A percentile compares a stretch with the other conserved stretches of the same genome.
Conservation (phyloP, 2,888 invertebrate species). For the Cistogaster globosa region DNA sequence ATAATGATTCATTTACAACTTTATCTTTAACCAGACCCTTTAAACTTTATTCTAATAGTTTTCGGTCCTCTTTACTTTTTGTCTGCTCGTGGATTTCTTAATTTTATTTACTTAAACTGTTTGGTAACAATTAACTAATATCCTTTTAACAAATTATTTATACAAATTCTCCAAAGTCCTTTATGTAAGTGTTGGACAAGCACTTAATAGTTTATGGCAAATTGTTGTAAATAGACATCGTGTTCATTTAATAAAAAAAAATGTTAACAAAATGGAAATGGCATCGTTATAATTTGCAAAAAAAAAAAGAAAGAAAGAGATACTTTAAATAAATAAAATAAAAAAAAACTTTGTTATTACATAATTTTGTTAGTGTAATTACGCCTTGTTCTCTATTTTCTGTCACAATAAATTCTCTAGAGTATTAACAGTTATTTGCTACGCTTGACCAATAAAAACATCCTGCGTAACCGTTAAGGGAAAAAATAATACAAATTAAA, state of each 20-base stretch:
- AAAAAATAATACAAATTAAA: conserved; percentile 17
- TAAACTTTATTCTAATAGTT: too few relatives aligned
- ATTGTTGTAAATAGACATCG: conserved; percentile 32
- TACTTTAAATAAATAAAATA: conserved; percentile 12
- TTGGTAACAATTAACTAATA: conserved; percentile 59
- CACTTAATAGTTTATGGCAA: conserved; percentile 58
- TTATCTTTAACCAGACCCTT: too few relatives aligned
- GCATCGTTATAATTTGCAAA: background rate
- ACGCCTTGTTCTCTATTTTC: conserved; percentile 1
- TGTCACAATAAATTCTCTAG: conserved; percentile 58
- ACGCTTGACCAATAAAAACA: conserved; percentile 61
- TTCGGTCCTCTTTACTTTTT: too few relatives aligned
- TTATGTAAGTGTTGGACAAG: conserved; percentile 60
- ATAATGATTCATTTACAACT: too few relatives aligned
- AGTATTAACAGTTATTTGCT: conserved; percentile 71
- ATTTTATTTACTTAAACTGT: conserved; percentile 26
- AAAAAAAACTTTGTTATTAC: conserved; percentile 58
- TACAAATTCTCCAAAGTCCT: conserved; percentile 48
- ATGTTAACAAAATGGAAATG: conserved; percentile 11
- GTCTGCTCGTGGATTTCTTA: too few relatives aligned
- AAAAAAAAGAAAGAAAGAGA: conserved; percentile 1
- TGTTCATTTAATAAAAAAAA: conserved; percentile 4
- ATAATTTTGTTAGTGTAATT: conserved; percentile 47
- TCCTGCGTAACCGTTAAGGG: background rate
- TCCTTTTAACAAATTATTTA: conserved; percentile 59